phyloP scores from a whole-genome alignment of 2,888 invertebrate species.

The Adelphocoris suturalis region DNA sequence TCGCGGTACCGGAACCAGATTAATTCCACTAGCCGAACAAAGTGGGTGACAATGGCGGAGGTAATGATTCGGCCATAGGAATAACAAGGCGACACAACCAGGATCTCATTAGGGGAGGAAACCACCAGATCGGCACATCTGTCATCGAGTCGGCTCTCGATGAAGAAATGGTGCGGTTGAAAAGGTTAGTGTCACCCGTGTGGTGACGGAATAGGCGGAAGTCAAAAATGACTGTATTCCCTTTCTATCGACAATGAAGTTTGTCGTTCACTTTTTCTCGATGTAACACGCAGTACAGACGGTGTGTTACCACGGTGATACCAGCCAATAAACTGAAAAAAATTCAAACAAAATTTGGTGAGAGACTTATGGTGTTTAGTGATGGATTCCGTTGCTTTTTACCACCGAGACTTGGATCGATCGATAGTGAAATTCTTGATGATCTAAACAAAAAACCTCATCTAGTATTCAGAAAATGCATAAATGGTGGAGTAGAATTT shows the following conservation, averaged over 20 bases:
- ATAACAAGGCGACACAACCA: constrained; percentile 24
- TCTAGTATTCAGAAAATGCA: no score
- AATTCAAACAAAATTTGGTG: no score
- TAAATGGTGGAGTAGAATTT: no score
- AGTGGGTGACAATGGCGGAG: background rate
- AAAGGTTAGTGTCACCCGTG: constrained; percentile 26
- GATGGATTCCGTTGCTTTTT: no score
- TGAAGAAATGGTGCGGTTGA: constrained; percentile 36
- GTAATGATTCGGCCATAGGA: background rate
- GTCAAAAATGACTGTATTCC: constrained; percentile 35
- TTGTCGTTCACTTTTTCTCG: background rate
- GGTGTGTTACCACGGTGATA: no score
- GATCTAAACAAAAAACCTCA: no score
- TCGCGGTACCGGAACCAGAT: background rate
- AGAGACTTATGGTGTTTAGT: no score
- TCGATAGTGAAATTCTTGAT: no score
- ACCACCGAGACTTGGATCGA: no score
- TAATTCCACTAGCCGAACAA: background rate
- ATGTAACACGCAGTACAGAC: no score
- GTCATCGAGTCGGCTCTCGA: background rate
- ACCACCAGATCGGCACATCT: constrained; percentile 37
- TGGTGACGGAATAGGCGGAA: constrained; percentile 4
- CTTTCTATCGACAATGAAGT: background rate
- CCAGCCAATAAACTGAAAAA: no score
- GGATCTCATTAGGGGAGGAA: constrained; percentile 28